Evolutionary conservation across 2,888 invertebrate species (phyloP), one percentile per base, ranked within the genome.

Genomic region (Polydrusus cervinus): DNA sequence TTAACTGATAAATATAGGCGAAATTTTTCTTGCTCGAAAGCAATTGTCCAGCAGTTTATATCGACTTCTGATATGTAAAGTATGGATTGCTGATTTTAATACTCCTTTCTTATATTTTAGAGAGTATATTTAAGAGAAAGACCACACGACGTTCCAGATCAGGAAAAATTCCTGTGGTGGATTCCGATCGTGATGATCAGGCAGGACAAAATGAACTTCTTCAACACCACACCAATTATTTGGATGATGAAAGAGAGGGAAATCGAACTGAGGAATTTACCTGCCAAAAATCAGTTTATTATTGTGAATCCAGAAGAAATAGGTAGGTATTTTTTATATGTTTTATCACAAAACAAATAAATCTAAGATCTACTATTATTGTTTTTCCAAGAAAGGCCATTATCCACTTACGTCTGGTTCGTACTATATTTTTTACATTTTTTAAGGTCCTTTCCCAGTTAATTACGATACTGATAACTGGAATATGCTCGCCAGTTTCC

Each of bases 251-350:
- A 90, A 66, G 87, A 87, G 57, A 89, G 88, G 45, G 89, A 91
- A 69, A 83, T 91, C 0, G 88, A 85, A 9, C 81, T 94, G 0
- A 82, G 82, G 0, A 87, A 90, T 71, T 86, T 92, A 81, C 91
- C 93, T 0, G 85, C 83, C 0, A 87, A 88, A 25, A 88, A 93
- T 62, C 86, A 91, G 65, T 95, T 95, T 82, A 89, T 95, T 62
- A 93, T 96, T 70, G 89, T 95, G 0, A 96, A 95, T 86, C 93
- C 94, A 6, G 95, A 95, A 83, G 95, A 95, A 88, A 95, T 95
- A 77, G 95, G 94, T 93, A 83, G n/a, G n/a, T 84, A 87, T 81
- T 47, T 11, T 40, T 40, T 65, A n/a, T n/a, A n/a, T n/a, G 25
- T 3, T 25, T 5, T 25, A 25, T 25, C 5, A 25, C 25, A 25